Evolutionary conservation across 1,140 invertebrate species (phyloP).

Genomic region (Panagrolaimus sp.): DNA sequence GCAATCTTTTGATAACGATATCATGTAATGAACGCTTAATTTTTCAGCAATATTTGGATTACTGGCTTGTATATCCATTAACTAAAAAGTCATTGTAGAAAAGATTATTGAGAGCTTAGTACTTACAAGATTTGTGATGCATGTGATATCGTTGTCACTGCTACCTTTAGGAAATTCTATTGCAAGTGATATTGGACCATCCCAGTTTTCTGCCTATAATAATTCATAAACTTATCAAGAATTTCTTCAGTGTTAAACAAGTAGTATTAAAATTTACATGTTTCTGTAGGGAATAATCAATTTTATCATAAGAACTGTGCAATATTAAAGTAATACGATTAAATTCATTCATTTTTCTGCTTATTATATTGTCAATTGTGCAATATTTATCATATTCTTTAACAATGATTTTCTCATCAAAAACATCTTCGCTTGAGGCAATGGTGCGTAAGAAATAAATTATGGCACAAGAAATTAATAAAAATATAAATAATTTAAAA

Average conservation of each 20-base stretch:
- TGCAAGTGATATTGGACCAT: neutral
- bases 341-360: neutral
- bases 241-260: too few species aligned
- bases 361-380: neutral
- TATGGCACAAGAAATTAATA: too few species aligned
- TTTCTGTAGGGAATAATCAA: neutral
- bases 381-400: too few species aligned
- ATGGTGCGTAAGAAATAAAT: too few species aligned
- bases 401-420: too few species aligned
- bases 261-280: neutral
- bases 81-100: neutral
- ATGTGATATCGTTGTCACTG: neutral
- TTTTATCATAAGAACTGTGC: neutral
- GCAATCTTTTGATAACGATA: neutral
- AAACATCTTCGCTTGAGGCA: too few species aligned
- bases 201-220: conserved; percentile 5
- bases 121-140: neutral
- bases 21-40: neutral
- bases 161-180: neutral
- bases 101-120: neutral
- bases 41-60: neutral
- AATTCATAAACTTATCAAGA: too few species aligned
- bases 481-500: too few species aligned
- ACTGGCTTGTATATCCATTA: neutral
- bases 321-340: neutral